These are phyloP conservation scores for Sinonovacula constricta DNA, from an alignment of 1,140 invertebrate species.

Conservation along the genomic window DNA sequence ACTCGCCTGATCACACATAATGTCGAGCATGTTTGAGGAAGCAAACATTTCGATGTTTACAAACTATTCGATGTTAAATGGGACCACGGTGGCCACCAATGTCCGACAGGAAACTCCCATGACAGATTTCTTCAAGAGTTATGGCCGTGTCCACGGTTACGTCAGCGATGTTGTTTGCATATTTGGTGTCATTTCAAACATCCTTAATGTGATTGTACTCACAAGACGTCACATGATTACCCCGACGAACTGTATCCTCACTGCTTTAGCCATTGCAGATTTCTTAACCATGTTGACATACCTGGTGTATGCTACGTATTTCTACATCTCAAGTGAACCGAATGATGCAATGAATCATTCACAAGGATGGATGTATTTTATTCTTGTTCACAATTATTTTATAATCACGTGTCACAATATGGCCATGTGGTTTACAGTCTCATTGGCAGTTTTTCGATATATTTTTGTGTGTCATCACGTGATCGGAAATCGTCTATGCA, in stretches of 20 bases:
- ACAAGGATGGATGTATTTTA: slow-evolving; percentile 74
- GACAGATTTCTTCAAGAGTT: slow-evolving; percentile 55
- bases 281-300: slow-evolving; percentile 93
- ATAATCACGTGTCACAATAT: slow-evolving; percentile 92
- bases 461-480: slow-evolving; percentile 90
- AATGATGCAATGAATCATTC: slow-evolving; percentile 54
- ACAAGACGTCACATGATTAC: slow-evolving; percentile 90
- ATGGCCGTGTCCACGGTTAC: slow-evolving; percentile 85
- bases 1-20: too few species aligned
- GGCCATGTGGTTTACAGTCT: slow-evolving; percentile 95
- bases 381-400: slow-evolving; percentile 82
- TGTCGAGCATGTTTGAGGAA: too few species aligned
- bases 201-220: slow-evolving; percentile 92
- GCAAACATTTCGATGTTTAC: too few species aligned
- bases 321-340: slow-evolving; percentile 68
- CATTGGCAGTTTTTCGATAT: slow-evolving; percentile 95
- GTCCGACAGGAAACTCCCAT: neutral
- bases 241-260: slow-evolving; percentile 91
- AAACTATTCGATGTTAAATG: too few species aligned
- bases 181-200: slow-evolving; percentile 92
- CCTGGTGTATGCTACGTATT: slow-evolving; percentile 88
- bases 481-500: slow-evolving; percentile 86
- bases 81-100: neutral
- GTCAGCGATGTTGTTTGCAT: slow-evolving; percentile 87
- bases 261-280: slow-evolving; percentile 90